A percentile compares a stretch with the other conserved stretches of the same genome.
phyloP scores from a whole-genome alignment of 2,797 vertebrate genomes.

The Carapus acus region DNA sequence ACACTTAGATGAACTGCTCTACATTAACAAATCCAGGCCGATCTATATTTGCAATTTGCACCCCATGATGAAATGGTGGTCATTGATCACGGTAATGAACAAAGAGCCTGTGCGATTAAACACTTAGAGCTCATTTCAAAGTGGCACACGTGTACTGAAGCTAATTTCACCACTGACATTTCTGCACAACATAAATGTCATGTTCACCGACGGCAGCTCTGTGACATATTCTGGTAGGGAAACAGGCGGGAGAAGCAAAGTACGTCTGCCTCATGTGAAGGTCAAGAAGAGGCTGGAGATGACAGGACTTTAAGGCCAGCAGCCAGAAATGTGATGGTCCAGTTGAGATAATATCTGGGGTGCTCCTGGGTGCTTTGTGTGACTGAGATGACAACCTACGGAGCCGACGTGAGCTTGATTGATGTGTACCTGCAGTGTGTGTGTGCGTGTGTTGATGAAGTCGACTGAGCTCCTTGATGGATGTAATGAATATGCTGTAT shows the following conservation, averaged over 20 bases:
- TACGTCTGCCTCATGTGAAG: constrained; percentile 1
- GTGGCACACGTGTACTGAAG: constrained; percentile 3
- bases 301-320: constrained; percentile 1
- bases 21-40: too few species aligned
- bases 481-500: constrained; percentile 11
- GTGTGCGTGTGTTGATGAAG: neutral
- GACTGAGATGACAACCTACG: constrained; percentile 1
- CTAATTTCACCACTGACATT: too few species aligned
- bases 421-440: constrained; percentile 2
- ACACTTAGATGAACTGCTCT: too few species aligned
- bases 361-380: neutral
- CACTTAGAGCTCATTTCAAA: too few species aligned
- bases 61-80: too few species aligned
- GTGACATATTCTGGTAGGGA: neutral
- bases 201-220: too few species aligned
- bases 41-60: too few species aligned
- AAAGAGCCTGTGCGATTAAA: too few species aligned
- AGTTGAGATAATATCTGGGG: constrained; percentile 1
- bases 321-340: constrained; percentile 16
- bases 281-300: constrained; percentile 5
- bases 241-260: constrained; percentile 1
- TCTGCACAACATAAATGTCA: too few species aligned
- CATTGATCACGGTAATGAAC: too few species aligned
- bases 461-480: neutral
- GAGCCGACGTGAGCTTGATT: constrained; percentile 10